A percentile compares a stretch with the other conserved stretches of the same genome.
Conservation (phyloP, 2,113 vertebrate species). For the Chunga burmeisteri region DNA sequence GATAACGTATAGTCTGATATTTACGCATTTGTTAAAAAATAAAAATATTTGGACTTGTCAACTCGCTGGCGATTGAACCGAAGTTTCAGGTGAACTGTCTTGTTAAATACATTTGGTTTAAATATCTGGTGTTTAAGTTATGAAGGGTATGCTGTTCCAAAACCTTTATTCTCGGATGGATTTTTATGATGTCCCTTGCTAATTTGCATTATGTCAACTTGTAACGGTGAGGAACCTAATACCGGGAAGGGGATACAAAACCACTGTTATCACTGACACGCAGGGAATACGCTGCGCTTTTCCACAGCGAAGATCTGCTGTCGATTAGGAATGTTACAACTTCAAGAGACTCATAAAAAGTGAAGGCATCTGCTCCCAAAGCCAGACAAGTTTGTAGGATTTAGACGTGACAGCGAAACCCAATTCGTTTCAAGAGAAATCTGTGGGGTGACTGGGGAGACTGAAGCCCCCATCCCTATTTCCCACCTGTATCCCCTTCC, state of each 20-base stretch:
- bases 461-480: neutral
- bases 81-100: constrained; percentile 45
- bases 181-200: constrained; percentile 28
- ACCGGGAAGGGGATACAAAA: constrained; percentile 3
- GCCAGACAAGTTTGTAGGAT: neutral
- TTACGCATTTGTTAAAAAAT: constrained; percentile 20
- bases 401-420: neutral
- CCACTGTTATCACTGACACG: neutral
- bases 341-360: constrained; percentile 39
- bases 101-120: constrained; percentile 2
- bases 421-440: neutral
- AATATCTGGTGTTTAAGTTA: constrained; percentile 11
- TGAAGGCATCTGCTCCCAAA: constrained; percentile 27
- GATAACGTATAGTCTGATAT: neutral
- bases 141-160: neutral
- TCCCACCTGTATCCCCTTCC: neutral
- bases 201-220: constrained; percentile 49
- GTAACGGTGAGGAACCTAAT: constrained; percentile 3
- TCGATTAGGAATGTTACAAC: constrained; percentile 41
- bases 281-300: constrained; percentile 8
- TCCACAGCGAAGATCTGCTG: constrained; percentile 40
- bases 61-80: neutral
- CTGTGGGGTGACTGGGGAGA: neutral
- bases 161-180: neutral
- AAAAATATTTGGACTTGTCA: constrained; percentile 24